Conservation (phyloP, 2,797 vertebrate genomes). For the Hybognathus amarus region DNA sequence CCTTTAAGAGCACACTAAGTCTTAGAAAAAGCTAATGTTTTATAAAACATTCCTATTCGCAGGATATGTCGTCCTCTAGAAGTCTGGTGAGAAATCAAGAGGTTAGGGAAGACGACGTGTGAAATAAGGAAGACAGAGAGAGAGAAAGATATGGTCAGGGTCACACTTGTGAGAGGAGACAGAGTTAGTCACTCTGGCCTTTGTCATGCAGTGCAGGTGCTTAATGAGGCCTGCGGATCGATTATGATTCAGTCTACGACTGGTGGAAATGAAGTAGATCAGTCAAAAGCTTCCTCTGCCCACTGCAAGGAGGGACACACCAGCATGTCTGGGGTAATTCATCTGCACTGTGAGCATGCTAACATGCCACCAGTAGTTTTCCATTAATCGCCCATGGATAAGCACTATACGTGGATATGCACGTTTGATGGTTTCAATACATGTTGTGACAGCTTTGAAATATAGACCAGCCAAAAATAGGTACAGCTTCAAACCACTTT, state of each 20-base stretch:
- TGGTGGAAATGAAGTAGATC: constrained; percentile 78
- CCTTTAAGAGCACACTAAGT: not conserved
- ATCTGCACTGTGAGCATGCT: constrained; percentile 45
- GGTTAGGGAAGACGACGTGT: not conserved
- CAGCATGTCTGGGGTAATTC: constrained; percentile 53
- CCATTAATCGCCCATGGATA: not conserved
- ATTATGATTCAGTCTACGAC: constrained; percentile 76
- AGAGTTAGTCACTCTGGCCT: constrained; percentile 66
- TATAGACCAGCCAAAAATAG: not conserved
- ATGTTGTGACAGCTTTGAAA: constrained; percentile 31
- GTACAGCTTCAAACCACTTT: constrained; percentile 13
- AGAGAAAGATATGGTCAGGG: constrained; percentile 46
- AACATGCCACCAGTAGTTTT: not conserved
- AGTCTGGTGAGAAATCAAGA: constrained; percentile 22
- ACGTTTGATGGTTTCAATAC: not conserved
- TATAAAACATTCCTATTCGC: not conserved
- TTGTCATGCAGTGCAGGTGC: constrained; percentile 70
- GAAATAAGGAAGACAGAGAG: not conserved
- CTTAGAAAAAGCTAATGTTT: not conserved
- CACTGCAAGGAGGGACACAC: constrained; percentile 42
- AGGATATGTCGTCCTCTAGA: not conserved
- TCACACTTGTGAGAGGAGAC: constrained; percentile 61
- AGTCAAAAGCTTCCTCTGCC: constrained; percentile 65
- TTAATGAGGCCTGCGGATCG: constrained; percentile 78
- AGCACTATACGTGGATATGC: not conserved